Conservation (phyloP, 1,140 invertebrate genomes). For the Sarcophaga peregrina region DNA sequence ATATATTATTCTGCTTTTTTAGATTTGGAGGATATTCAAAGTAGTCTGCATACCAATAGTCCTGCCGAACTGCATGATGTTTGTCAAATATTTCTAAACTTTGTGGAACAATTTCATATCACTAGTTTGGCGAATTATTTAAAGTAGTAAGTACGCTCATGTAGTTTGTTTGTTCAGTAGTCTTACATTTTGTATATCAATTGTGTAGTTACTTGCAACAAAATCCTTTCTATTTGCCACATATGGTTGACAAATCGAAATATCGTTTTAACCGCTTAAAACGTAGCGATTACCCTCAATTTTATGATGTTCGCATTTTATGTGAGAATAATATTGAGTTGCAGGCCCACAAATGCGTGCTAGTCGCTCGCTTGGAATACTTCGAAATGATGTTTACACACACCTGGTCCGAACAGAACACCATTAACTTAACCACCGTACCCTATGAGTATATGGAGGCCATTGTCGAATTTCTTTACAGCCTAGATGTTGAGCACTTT, state of each 20-base stretch:
- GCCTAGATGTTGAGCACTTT: slow-evolving; percentile 69
- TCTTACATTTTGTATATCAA: not conserved
- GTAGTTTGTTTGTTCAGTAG: not conserved
- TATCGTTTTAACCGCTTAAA: slow-evolving; percentile 52
- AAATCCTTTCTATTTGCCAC: slow-evolving; percentile 42
- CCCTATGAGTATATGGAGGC: slow-evolving; percentile 68
- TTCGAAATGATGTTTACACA: slow-evolving; percentile 77
- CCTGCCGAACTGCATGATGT: slow-evolving; percentile 46
- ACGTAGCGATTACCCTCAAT: slow-evolving; percentile 65
- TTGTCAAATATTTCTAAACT: slow-evolving; percentile 53
- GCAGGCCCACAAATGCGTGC: slow-evolving; percentile 77
- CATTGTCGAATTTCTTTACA: slow-evolving; percentile 75
- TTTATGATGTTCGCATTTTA: slow-evolving; percentile 72
- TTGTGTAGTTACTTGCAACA: slow-evolving; percentile 39
- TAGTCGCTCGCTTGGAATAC: slow-evolving; percentile 77
- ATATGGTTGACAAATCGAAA: slow-evolving; percentile 44
- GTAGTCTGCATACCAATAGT: slow-evolving; percentile 55
- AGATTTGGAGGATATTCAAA: slow-evolving; percentile 60
- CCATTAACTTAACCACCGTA: slow-evolving; percentile 56
- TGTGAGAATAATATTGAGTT: slow-evolving; percentile 70
- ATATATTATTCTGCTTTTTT: not conserved
- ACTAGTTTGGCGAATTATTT: slow-evolving; percentile 49
- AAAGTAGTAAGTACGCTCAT: slow-evolving; percentile 36
- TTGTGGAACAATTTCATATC: slow-evolving; percentile 52
- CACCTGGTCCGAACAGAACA: slow-evolving; percentile 73